Percentiles rank a stretch among this genome's conserved stretches.
Conservation (phyloP, 2,797 vertebrate species). For the Acanthopagrus latus region DNA sequence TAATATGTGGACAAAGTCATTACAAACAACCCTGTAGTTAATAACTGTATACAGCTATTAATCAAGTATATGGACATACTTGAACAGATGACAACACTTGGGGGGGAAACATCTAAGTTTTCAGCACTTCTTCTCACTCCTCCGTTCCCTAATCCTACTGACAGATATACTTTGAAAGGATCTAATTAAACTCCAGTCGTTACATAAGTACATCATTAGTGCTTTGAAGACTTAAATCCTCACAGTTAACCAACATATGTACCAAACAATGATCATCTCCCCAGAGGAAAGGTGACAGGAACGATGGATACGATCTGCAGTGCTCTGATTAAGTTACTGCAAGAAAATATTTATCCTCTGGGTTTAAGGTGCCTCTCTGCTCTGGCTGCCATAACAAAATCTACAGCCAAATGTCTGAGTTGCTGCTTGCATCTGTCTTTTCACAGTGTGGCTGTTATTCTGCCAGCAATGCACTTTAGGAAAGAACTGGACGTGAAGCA, state of each 20-base stretch:
- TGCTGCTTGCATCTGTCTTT: conserved; percentile 43
- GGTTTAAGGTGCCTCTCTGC: conserved; percentile 1
- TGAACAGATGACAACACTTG: no score
- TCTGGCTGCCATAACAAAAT: conserved; percentile 28
- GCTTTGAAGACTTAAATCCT: conserved; percentile 3
- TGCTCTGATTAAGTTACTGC: conserved; percentile 2
- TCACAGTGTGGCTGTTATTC: conserved; percentile 54
- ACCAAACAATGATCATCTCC: background rate
- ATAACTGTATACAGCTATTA: no score
- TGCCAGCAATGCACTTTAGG: conserved; percentile 46
- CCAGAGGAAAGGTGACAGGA: conserved; percentile 15
- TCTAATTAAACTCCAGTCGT: background rate
- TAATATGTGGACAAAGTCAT: no score
- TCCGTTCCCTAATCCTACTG: background rate
- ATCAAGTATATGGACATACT: no score
- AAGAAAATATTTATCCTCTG: background rate
- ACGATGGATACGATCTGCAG: conserved; percentile 2
- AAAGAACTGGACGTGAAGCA: conserved; percentile 62
- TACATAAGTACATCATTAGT: background rate
- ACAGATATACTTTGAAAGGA: conserved; percentile 8
- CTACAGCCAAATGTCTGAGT: conserved; percentile 21
- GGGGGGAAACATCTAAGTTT: background rate
- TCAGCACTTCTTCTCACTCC: background rate
- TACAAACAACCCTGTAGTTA: no score
- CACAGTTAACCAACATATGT: background rate